These are phyloP conservation scores for Remorina albescens DNA, from an alignment of 2,797 vertebrate species.

Conservation along the genomic window DNA sequence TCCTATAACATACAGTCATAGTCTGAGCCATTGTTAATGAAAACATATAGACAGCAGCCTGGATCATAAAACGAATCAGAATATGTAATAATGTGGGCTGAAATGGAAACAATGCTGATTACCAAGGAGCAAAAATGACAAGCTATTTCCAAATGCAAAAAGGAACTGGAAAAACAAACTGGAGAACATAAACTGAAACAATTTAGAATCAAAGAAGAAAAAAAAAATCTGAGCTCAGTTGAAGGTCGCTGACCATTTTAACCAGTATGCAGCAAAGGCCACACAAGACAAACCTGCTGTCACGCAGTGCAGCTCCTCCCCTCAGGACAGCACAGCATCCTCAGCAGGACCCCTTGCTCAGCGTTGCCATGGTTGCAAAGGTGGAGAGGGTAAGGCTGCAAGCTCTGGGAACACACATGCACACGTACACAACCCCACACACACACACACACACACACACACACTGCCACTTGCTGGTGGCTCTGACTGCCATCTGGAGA, in stretches of 20 bases:
- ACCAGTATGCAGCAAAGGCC: constrained; percentile 30
- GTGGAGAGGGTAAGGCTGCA: constrained; percentile 81
- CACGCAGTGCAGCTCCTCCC: constrained; percentile 59
- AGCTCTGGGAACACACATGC: constrained; percentile 56
- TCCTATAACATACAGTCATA: background rate
- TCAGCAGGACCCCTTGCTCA: constrained; percentile 77
- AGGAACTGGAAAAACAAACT: background rate
- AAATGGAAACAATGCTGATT: background rate
- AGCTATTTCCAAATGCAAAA: background rate
- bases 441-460: constrained; percentile 14
- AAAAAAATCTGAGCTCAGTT: too few relatives aligned
- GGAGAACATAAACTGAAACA: background rate
- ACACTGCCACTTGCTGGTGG: constrained; percentile 45
- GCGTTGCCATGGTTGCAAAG: constrained; percentile 88
- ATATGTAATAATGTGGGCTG: background rate
- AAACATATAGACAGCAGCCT: constrained; percentile 5
- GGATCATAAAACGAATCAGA: background rate
- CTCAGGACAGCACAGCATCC: constrained; percentile 65
- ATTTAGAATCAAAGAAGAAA: background rate
- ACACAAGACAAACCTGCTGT: constrained; percentile 45
- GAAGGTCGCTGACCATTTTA: constrained; percentile 1
- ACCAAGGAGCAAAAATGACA: background rate
- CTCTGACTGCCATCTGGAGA: constrained; percentile 77
- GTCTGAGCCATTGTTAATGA: background rate
- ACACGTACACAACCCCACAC: constrained; percentile 11